These are phyloP conservation scores for Garrulus glandarius DNA, from an alignment of 2,797 vertebrate genomes.

Conservation along the genomic window DNA sequence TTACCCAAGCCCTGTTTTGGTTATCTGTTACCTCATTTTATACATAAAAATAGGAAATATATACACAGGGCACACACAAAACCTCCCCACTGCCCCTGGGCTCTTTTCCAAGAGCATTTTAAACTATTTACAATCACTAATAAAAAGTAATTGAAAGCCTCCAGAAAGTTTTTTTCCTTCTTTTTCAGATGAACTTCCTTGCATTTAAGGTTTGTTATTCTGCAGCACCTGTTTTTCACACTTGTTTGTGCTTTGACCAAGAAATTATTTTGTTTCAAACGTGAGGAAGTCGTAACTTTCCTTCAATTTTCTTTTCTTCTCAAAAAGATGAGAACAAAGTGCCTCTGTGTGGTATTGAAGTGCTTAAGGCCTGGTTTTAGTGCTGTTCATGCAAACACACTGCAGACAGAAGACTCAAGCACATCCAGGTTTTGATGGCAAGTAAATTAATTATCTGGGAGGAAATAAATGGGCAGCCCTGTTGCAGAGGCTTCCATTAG, in stretches of 20 bases:
- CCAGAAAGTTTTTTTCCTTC: not conserved
- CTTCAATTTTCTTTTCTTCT: not conserved
- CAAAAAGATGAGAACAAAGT: not conserved
- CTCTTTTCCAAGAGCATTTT: slow-evolving; percentile 42
- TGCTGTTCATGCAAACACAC: not conserved
- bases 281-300: not conserved
- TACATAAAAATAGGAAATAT: not conserved
- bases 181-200: slow-evolving; percentile 20
- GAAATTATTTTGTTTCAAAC: not conserved
- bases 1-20: not conserved
- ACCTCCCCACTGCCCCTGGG: not conserved
- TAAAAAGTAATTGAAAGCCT: slow-evolving; percentile 39
- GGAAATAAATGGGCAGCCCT: not conserved
- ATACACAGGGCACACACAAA: not conserved
- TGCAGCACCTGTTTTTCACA: slow-evolving; percentile 8
- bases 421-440: not conserved
- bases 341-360: not conserved
- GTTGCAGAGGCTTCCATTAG: not conserved
- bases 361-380: not conserved
- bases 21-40: not conserved
- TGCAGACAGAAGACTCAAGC: not conserved
- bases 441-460: slow-evolving; percentile 6
- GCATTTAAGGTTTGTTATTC: slow-evolving; percentile 10
- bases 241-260: not conserved
- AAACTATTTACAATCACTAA: slow-evolving; percentile 46